A percentile compares a stretch with the other conserved stretches of the same genome.
These are phyloP conservation scores for Drosophila tanythrix DNA, from an alignment of 2,888 invertebrate genomes.

Conservation along the genomic window DNA sequence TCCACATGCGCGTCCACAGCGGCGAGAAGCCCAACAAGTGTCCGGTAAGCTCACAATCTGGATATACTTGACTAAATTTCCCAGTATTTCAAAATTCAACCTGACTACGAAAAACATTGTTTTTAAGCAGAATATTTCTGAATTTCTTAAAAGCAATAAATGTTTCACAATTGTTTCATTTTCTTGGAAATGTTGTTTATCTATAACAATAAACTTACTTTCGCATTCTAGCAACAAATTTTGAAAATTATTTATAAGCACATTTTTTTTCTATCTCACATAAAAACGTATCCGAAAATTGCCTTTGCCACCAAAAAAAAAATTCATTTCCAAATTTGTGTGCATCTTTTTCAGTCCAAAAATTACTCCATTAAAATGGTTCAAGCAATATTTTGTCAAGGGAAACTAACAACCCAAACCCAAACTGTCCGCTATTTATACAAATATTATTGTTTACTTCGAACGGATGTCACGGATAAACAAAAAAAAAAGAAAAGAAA, in stretches of 20 bases:
- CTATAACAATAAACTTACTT: not conserved
- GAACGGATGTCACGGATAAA: slow-evolving; percentile 8
- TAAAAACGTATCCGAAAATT: not conserved
- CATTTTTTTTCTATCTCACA: too few relatives aligned
- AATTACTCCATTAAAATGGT: not conserved
- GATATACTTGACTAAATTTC: not conserved
- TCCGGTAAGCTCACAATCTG: slow-evolving; percentile 90
- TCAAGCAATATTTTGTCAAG: not conserved
- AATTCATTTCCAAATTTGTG: not conserved
- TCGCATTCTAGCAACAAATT: not conserved
- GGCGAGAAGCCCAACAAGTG: slow-evolving; percentile 99
- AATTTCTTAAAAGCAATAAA: not conserved
- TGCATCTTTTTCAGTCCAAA: not conserved
- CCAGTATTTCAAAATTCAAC: not conserved
- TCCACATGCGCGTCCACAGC: slow-evolving; percentile 95
- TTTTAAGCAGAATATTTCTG: not conserved
- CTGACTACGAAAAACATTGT: not conserved
- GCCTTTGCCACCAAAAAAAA: not conserved
- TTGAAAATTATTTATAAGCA: too few relatives aligned
- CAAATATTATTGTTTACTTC: slow-evolving; percentile 26
- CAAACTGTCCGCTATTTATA: slow-evolving; percentile 5
- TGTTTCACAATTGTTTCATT: accelerated
- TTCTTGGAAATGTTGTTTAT: not conserved
- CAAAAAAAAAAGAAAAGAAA: not conserved
- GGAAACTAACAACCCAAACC: not conserved